A percentile compares a stretch with the other conserved stretches of the same genome.
These are phyloP conservation scores for Ypsolopha sequella DNA, from an alignment of 2,888 invertebrate genomes.

Conservation along the genomic window DNA sequence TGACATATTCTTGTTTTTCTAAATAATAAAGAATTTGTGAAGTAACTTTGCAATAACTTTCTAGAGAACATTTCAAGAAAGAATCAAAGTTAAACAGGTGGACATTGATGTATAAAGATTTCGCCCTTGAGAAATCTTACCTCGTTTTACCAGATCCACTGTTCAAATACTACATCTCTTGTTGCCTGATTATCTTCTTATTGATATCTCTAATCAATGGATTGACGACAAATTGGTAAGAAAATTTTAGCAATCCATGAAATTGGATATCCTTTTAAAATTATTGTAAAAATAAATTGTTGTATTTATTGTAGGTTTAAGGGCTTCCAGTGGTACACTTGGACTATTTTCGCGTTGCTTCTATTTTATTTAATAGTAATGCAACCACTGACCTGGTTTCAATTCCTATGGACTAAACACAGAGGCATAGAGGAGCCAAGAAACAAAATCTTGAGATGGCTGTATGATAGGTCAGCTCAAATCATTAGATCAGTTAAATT, in stretches of 20 bases:
- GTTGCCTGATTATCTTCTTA: slow-evolving; percentile 43
- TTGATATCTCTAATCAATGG: slow-evolving; percentile 46
- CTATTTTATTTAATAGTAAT: slow-evolving; percentile 51
- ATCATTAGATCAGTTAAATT: slow-evolving; percentile 74
- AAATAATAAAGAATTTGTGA: neutral
- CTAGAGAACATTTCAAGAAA: slow-evolving; percentile 76
- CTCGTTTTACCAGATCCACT: slow-evolving; percentile 83
- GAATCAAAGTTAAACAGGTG: slow-evolving; percentile 67
- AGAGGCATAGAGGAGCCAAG: slow-evolving; percentile 67
- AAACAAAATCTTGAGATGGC: slow-evolving; percentile 56
- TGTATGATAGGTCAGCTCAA: slow-evolving; percentile 72
- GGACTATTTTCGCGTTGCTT: slow-evolving; percentile 28
- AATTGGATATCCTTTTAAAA: neutral
- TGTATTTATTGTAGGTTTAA: slow-evolving; percentile 4
- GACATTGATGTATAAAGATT: slow-evolving; percentile 57
- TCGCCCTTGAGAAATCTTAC: slow-evolving; percentile 79
- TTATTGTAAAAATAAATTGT: neutral
- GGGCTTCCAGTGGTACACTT: slow-evolving; percentile 31
- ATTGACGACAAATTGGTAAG: slow-evolving; percentile 53
- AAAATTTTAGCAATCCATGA: neutral
- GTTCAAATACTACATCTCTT: slow-evolving; percentile 80
- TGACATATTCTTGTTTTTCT: too few relatives aligned
- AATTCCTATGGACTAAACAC: slow-evolving; percentile 74
- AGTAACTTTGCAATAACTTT: slow-evolving; percentile 20
- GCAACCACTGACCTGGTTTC: slow-evolving; percentile 81